Base-by-base conservation (phyloP, 2,888 invertebrate species). In the Sympetrum striolatum region DNA sequence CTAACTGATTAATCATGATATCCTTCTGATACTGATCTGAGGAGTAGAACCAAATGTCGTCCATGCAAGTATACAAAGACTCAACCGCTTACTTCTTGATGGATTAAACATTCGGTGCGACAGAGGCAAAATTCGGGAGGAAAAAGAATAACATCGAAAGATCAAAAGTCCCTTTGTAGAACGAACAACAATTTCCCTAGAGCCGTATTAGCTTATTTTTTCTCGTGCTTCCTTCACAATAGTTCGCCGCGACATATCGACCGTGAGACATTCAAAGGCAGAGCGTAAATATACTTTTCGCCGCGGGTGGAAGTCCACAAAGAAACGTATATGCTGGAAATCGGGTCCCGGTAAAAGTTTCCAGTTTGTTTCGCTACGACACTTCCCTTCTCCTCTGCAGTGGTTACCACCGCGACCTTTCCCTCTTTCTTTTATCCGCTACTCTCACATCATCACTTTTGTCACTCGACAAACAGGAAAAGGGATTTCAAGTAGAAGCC, bases 381-480 rank as follows among this genome's bases (percentile, higher is more conserved):
- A 58, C 37, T 60, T 15, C 86, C 58, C 5, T 22, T 31, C 58
- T 58, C 82, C 35, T 86, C 48, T n/a, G 22, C 25, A 35, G 35
- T 22, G n/a, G 60, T 86, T 35, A 22, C 60, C 60, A 35, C 60
- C 37, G 22, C 60, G 60, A 18, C 58, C 60, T 60, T 73, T 86
- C 86, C 37, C 60, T 86, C 80, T 80, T 35, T 80, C 37, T 39
- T 37, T 80, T 15, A 37, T 37, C 37, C 64, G 35, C 86, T 37
- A 37, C 31, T 37, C 64, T 86, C 86, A 86, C 86, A 86, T 86
- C 86, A 86, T 86, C 86, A 86, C 86, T 86, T 86, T 86, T 86
- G 86, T 86, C 86, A 86, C 37, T 64, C 86, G 86, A 64, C 86
- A 86, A 86, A 86, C 86, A 86, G 86, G 86, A 86, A 86, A 64